phyloP scores from a whole-genome alignment of 2,888 invertebrate genomes.

The Ectropis crepuscularia region DNA sequence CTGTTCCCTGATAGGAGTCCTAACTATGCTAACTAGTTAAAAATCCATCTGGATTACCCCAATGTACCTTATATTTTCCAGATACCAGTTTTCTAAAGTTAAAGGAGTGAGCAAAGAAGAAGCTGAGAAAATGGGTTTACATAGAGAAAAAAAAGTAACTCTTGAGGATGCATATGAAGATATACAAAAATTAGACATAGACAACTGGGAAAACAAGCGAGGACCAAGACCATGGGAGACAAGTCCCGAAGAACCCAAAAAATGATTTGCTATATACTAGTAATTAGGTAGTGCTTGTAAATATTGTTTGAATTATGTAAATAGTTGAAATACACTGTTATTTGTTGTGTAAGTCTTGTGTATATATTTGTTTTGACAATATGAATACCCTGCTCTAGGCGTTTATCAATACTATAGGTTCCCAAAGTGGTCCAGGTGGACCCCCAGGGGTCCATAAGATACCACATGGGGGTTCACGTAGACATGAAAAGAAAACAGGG shows the following conservation, averaged over 20 bases:
- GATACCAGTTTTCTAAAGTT: slow-evolving; percentile 86
- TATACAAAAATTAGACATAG: slow-evolving; percentile 89
- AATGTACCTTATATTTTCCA: slow-evolving; percentile 56
- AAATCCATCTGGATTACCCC: too few relatives aligned
- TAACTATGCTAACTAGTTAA: too few relatives aligned
- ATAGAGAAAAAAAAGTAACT: slow-evolving; percentile 87
- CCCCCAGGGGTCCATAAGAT: too few relatives aligned
- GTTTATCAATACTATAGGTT: too few relatives aligned
- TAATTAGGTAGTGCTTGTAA: background rate
- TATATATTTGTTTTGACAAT: too few relatives aligned
- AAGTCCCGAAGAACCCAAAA: slow-evolving; percentile 48
- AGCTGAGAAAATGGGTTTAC: slow-evolving; percentile 88
- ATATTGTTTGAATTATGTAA: background rate
- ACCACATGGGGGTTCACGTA: too few relatives aligned
- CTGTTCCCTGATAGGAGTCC: too few relatives aligned
- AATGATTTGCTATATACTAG: slow-evolving; percentile 33
- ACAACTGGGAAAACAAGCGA: slow-evolving; percentile 93
- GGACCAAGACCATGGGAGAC: slow-evolving; percentile 95
- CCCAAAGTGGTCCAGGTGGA: too few relatives aligned
- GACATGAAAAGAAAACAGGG: too few relatives aligned
- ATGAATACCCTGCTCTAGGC: too few relatives aligned
- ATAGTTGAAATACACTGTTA: slow-evolving; percentile 2
- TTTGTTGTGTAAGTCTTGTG: background rate
- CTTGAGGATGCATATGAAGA: slow-evolving; percentile 91
- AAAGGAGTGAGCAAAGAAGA: slow-evolving; percentile 86